These are phyloP conservation scores for Xestia c-nigrum DNA, from an alignment of 2,888 invertebrate genomes.

Conservation along the genomic window DNA sequence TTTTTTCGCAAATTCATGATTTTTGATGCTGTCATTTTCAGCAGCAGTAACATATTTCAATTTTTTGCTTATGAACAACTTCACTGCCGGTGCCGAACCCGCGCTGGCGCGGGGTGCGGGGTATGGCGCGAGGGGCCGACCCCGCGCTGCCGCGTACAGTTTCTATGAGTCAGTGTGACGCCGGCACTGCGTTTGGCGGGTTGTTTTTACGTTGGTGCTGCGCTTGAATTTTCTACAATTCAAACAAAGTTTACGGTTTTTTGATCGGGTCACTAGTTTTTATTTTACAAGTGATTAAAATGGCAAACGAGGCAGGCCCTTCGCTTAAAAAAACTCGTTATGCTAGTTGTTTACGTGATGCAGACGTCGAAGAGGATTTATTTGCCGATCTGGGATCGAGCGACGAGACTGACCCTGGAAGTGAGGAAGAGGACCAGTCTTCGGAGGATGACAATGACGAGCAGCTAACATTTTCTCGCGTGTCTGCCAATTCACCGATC, in stretches of 20 bases:
- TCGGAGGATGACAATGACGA: slow-evolving; percentile 10
- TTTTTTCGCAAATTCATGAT: too few relatives aligned
- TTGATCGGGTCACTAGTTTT: background rate
- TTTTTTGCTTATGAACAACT: too few relatives aligned
- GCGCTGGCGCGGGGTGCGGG: slow-evolving; percentile 13
- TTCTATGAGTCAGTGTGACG: slow-evolving; percentile 14
- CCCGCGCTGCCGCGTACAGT: slow-evolving; percentile 6
- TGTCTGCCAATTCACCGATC: slow-evolving; percentile 14
- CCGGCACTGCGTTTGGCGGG: too few relatives aligned
- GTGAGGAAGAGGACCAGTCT: slow-evolving; percentile 15
- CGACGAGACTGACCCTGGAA: slow-evolving; percentile 1
- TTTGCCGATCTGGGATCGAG: background rate
- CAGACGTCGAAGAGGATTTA: too few relatives aligned
- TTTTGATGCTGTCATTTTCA: too few relatives aligned
- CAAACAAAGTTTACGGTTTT: slow-evolving; percentile 13
- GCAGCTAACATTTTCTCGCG: background rate
- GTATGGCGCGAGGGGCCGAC: background rate
- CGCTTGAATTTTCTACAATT: background rate
- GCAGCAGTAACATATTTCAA: too few relatives aligned
- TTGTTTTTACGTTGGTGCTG: too few relatives aligned
- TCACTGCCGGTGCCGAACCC: too few relatives aligned
- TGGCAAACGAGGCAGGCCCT: slow-evolving; percentile 20
- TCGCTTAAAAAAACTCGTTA: slow-evolving; percentile 17
- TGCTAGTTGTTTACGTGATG: too few relatives aligned
- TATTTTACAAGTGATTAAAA: slow-evolving; percentile 6